Base-by-base conservation (phyloP, 2,888 invertebrate species). In the Erynnis tages region DNA sequence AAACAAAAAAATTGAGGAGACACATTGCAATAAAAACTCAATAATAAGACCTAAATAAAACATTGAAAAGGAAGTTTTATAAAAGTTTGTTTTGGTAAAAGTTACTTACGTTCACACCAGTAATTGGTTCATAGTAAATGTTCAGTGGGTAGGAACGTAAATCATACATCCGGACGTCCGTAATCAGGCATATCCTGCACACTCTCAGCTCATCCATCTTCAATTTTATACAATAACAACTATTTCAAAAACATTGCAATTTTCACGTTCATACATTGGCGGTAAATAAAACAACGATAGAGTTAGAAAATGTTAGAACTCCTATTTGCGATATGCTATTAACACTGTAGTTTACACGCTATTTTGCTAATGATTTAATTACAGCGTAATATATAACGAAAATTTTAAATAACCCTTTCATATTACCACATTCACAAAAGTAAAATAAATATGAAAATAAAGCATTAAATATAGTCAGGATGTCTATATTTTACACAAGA, bases 221-320 rank as follows among this genome's bases (percentile, higher is more conserved):
- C 2, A 11, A 29, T 25, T 17, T 17, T 8, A 13, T 8, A 27
- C 25, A 23, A 34, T n/a, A 49, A 34, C 25, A 34, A 5, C 4
- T 7, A 40, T 34, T 41, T 14, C 25, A 54, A 54, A 29, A 10
- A 13, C 37, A 52, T 38, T 21, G 46, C 58, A 62, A 64, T 63
- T 57, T 49, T 60, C 61, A 16, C 61, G 50, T 76, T 77, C 67
- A 69, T 74, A 75, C 52, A 62, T 78, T 81, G 73, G 76, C 77
- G 76, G 71, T 57, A 59, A 48, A 61, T 49, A 55, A 57, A 53
- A 46, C 29, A 27, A 50, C 47, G 64, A 76, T 79, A 76, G 79
- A 83, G 69, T 69, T 84, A 84, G 68, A 80, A 84, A 83, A 76
- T 77, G 72, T 69, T 84, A 85, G 84, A 85, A 74, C 73, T 79